These are phyloP conservation scores for Cromileptes altivelis DNA, from an alignment of 2,113 vertebrate species.

Conservation along the genomic window DNA sequence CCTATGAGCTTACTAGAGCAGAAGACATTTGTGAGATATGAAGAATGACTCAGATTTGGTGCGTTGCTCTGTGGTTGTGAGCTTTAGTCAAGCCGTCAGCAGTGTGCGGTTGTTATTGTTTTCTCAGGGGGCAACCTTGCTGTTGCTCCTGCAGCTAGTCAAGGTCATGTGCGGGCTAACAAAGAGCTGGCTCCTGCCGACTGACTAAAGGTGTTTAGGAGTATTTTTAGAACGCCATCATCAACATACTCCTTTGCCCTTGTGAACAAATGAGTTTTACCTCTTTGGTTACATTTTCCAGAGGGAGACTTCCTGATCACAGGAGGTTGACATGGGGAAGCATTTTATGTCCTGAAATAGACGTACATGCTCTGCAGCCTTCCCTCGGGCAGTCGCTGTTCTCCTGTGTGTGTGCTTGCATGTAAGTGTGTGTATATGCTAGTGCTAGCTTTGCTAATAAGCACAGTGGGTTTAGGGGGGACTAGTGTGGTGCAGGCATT, in stretches of 20 bases:
- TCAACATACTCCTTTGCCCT: slow-evolving; percentile 55
- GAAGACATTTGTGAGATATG: slow-evolving; percentile 25
- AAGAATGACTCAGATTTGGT: slow-evolving; percentile 58
- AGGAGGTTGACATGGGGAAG: slow-evolving; percentile 38
- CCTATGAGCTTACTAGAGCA: slow-evolving; percentile 26
- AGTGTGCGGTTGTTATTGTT: slow-evolving; percentile 47
- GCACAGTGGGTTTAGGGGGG: not conserved
- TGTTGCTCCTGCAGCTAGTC: slow-evolving; percentile 58
- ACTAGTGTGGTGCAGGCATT: not conserved
- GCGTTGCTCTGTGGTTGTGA: slow-evolving; percentile 26
- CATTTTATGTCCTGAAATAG: slow-evolving; percentile 51
- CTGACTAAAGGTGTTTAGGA: slow-evolving; percentile 67
- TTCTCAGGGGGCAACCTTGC: slow-evolving; percentile 49
- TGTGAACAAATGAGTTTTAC: slow-evolving; percentile 55
- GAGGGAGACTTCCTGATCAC: slow-evolving; percentile 18
- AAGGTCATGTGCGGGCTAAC: slow-evolving; percentile 69
- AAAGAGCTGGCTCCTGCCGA: slow-evolving; percentile 50
- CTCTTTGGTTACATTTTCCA: slow-evolving; percentile 44
- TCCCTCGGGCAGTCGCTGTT: slow-evolving; percentile 11
- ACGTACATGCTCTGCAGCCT: slow-evolving; percentile 16
- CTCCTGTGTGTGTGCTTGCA: not conserved
- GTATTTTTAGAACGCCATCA: slow-evolving; percentile 74
- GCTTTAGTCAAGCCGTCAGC: slow-evolving; percentile 44
- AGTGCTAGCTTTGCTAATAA: slow-evolving; percentile 3
- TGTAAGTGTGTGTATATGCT: not conserved